Evolutionary conservation across 2,797 vertebrate species (phyloP).

Genomic region (Rhabdophis nuchalis): DNA sequence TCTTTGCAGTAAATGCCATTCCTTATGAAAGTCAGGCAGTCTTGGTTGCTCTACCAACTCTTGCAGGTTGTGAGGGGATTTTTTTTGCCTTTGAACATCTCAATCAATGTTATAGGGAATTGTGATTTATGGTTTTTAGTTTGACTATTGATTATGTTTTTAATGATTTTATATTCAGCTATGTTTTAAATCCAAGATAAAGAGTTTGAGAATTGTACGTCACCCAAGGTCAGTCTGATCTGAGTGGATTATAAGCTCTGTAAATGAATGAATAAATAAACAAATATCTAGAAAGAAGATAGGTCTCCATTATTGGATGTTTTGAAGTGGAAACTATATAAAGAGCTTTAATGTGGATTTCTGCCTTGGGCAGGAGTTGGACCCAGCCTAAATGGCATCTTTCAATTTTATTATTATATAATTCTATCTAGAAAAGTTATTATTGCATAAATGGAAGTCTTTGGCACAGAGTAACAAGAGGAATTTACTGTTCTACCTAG

Average conservation of each 20-base stretch:
- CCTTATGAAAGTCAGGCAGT: background rate
- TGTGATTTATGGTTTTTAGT: background rate
- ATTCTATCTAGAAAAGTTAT: background rate
- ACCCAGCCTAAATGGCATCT: background rate
- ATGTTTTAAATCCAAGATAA: background rate
- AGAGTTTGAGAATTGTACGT: background rate
- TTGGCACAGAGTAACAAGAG: background rate
- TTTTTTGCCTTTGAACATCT: background rate
- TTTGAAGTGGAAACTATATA: background rate
- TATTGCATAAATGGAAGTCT: background rate
- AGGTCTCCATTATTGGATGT: background rate
- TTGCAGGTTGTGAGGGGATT: background rate
- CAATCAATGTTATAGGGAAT: background rate
- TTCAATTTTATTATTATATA: background rate
- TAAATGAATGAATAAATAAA: background rate
- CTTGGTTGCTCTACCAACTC: background rate
- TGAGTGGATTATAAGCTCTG: background rate
- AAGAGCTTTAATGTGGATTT: background rate
- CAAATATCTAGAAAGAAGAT: background rate
- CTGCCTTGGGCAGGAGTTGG: background rate
- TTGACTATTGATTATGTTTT: background rate
- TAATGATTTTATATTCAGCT: background rate
- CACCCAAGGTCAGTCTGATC: background rate
- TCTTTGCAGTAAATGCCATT: background rate
- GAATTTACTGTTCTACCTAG: background rate